These are phyloP conservation scores for Rhineura floridana DNA, from an alignment of 2,113 vertebrate species.

Conservation along the genomic window DNA sequence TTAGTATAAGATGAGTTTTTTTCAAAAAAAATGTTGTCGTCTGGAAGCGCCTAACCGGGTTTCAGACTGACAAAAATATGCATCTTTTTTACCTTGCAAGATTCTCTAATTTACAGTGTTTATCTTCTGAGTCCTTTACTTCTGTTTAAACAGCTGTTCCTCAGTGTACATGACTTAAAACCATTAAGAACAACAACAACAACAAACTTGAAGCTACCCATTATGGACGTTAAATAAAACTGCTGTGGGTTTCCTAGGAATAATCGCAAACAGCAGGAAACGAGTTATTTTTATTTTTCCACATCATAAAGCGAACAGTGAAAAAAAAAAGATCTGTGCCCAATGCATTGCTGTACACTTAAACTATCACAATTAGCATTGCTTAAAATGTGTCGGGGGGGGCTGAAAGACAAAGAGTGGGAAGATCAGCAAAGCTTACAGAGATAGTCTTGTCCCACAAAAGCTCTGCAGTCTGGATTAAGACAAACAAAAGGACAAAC, in stretches of 20 bases:
- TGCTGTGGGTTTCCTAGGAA: constrained; percentile 48
- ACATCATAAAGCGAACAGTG: constrained; percentile 31
- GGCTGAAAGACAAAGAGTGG: not conserved
- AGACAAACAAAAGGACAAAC: not conserved
- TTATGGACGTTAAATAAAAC: constrained; percentile 58
- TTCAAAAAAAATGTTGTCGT: not conserved
- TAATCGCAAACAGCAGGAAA: constrained; percentile 41
- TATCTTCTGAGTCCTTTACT: constrained; percentile 6
- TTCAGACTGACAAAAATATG: not conserved
- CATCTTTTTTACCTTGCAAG: constrained; percentile 2
- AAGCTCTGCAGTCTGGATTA: not conserved
- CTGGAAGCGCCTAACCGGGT: not conserved
- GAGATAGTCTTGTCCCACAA: rapidly evolving
- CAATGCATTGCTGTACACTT: constrained; percentile 23
- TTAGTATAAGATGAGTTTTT: not conserved
- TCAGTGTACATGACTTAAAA: constrained; percentile 39
- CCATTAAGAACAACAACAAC: not conserved
- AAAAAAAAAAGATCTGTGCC: not conserved
- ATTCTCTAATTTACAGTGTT: constrained; percentile 4
- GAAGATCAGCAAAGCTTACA: not conserved
- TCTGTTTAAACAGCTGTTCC: constrained; percentile 48
- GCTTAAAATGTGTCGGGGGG: constrained; percentile 23
- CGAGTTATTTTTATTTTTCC: constrained; percentile 49
- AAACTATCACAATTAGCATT: constrained; percentile 28
- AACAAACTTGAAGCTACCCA: constrained; percentile 16